These are phyloP conservation scores for Peromyscus nudipes DNA, from an alignment of 2,797 vertebrate genomes.

Conservation along the genomic window DNA sequence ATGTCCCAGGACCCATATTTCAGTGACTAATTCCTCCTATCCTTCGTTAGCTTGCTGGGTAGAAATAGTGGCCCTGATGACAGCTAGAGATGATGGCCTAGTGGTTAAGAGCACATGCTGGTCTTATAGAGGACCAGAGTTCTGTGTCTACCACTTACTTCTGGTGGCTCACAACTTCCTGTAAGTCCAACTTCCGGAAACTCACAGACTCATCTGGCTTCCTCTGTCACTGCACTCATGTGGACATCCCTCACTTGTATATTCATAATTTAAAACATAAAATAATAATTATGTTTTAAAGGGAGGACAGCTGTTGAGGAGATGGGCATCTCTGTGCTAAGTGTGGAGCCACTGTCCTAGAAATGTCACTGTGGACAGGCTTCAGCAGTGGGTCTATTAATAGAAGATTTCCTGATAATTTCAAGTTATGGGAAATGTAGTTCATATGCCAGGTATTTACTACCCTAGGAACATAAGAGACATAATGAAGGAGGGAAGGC, in stretches of 20 bases:
- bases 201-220: too few species aligned
- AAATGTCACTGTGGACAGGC: neutral
- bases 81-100: neutral
- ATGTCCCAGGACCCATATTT: neutral
- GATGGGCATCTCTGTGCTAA: neutral
- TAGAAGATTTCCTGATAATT: conserved; percentile 56
- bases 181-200: neutral
- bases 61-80: neutral
- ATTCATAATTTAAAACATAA: neutral
- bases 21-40: neutral
- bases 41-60: neutral
- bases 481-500: conserved; percentile 46
- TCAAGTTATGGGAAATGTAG: conserved; percentile 64
- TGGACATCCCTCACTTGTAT: neutral
- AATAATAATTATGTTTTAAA: neutral
- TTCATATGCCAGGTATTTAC: conserved; percentile 46
- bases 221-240: neutral
- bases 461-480: conserved; percentile 36
- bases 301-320: neutral
- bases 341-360: neutral
- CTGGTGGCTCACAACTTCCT: neutral
- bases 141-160: neutral
- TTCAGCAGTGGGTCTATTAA: conserved; percentile 1
- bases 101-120: neutral
- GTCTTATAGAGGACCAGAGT: neutral